These are phyloP conservation scores for Cryptocephalus moraei DNA, from an alignment of 2,888 invertebrate genomes.

Conservation along the genomic window DNA sequence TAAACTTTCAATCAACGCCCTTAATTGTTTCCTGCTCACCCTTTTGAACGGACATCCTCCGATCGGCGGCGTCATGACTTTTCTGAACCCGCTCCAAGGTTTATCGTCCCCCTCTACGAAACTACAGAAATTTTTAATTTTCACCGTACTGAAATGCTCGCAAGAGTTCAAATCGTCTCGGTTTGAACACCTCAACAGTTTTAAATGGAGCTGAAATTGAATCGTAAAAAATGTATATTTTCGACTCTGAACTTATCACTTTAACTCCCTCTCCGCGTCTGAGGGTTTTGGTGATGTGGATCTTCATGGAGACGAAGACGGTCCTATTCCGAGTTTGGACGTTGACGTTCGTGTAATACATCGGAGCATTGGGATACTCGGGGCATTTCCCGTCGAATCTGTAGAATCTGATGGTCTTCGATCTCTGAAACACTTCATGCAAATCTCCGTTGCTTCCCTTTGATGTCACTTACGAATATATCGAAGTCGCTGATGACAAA, in stretches of 20 bases:
- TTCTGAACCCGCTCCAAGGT: constrained; percentile 21
- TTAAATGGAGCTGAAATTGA: constrained; percentile 18
- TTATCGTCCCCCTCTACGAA: constrained; percentile 16
- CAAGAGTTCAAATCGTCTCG: constrained; percentile 26
- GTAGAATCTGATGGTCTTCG: constrained; percentile 19
- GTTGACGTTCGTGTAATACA: constrained; percentile 14
- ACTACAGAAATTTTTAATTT: constrained; percentile 20
- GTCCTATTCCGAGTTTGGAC: constrained; percentile 13
- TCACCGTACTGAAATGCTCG: constrained; percentile 23
- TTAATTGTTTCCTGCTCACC: too few species aligned
- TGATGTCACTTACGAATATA: too few species aligned
- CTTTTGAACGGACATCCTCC: constrained; percentile 22
- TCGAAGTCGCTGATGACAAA: too few species aligned
- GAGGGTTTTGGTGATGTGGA: constrained; percentile 10
- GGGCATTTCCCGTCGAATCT: constrained; percentile 17
- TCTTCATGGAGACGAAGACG: constrained; percentile 15
- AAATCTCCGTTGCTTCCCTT: too few species aligned
- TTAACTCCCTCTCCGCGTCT: constrained; percentile 8
- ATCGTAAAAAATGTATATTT: background rate
- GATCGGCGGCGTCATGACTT: constrained; percentile 15
- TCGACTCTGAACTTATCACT: constrained; percentile 6
- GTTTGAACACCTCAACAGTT: constrained; percentile 19
- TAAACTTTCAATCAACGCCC: too few species aligned
- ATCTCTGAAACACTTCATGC: constrained; percentile 10
- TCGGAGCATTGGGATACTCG: constrained; percentile 12